A percentile compares a stretch with the other conserved stretches of the same genome.
Conservation (phyloP, 2,888 invertebrate species). For the Nezara viridula region DNA sequence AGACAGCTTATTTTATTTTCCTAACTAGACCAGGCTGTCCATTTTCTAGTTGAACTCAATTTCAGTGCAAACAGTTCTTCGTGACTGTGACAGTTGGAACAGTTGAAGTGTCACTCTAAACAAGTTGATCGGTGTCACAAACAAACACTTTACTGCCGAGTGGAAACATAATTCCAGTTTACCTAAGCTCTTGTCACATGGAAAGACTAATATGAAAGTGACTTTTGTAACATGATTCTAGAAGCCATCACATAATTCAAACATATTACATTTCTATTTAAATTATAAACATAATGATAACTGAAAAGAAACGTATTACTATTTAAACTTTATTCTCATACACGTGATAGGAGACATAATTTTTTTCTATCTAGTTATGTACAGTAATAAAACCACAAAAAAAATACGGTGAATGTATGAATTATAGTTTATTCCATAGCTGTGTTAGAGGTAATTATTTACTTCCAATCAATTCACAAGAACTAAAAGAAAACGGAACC, state of each 20-base stretch:
- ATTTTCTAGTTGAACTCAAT: background rate
- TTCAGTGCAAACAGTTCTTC: background rate
- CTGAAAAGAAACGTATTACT: too few relatives aligned
- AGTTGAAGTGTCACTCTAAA: background rate
- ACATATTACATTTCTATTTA: background rate
- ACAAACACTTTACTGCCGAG: background rate
- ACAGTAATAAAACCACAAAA: too few relatives aligned
- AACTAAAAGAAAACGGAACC: too few relatives aligned
- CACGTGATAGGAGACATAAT: too few relatives aligned
- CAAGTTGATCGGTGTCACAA: background rate
- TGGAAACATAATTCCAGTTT: background rate
- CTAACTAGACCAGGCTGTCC: background rate
- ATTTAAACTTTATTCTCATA: too few relatives aligned
- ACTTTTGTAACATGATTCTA: background rate
- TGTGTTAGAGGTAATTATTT: too few relatives aligned
- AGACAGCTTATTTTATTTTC: too few relatives aligned
- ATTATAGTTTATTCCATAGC: too few relatives aligned
- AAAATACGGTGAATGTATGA: too few relatives aligned
- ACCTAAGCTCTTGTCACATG: background rate
- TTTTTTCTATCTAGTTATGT: too few relatives aligned
- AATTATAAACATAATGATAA: background rate
- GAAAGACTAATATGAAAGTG: background rate
- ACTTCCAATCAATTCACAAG: too few relatives aligned
- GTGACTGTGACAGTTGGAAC: background rate
- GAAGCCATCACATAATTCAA: background rate